These are phyloP conservation scores for Carduelis carduelis DNA, from an alignment of 2,797 vertebrate genomes.

Conservation along the genomic window DNA sequence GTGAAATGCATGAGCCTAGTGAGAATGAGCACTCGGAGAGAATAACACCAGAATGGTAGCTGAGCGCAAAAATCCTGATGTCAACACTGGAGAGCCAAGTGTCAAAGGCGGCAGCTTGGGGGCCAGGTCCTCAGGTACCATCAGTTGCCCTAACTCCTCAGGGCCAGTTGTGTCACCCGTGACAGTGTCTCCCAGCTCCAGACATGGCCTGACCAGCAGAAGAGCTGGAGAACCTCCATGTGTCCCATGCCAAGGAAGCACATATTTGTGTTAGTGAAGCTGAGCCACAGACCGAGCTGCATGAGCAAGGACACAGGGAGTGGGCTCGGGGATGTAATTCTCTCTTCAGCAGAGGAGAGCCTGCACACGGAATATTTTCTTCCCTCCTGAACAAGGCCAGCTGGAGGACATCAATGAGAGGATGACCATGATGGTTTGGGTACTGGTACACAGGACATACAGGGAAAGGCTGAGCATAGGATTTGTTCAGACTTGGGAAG, in stretches of 20 bases:
- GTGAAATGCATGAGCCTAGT: background rate
- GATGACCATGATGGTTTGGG: background rate
- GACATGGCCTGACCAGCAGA: background rate
- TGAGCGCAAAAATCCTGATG: background rate
- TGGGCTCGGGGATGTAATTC: background rate
- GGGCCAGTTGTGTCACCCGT: background rate
- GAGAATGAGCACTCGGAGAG: background rate
- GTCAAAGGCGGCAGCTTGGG: background rate
- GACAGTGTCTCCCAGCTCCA: background rate
- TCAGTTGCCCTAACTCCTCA: background rate
- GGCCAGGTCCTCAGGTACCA: background rate
- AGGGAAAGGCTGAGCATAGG: background rate
- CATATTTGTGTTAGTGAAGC: background rate
- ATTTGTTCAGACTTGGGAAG: background rate
- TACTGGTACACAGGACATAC: background rate
- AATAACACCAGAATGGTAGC: accelerated
- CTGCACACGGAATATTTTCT: background rate
- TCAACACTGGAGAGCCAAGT: background rate
- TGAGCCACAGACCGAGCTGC: background rate
- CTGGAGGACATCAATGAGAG: background rate
- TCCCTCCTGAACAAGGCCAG: background rate
- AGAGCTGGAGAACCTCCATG: background rate
- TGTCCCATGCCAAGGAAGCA: background rate
- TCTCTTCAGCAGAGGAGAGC: background rate
- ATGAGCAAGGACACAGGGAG: background rate